These are phyloP conservation scores for Platorchestia sp. DNA, from an alignment of 1,140 invertebrate genomes.

Conservation along the genomic window DNA sequence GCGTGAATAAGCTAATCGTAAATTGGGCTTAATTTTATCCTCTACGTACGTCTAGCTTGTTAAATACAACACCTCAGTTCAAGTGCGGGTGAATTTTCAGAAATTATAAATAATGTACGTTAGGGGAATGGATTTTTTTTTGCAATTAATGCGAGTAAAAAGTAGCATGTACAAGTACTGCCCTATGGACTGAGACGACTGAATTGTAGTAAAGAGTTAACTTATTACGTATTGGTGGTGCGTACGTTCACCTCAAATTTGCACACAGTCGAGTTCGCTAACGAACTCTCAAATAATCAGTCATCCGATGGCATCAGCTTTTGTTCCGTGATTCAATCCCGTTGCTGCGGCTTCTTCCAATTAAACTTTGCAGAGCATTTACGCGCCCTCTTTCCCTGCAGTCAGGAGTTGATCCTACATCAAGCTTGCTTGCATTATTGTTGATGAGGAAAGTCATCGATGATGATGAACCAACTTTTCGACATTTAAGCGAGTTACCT, in stretches of 20 bases:
- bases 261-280: neutral
- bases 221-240: neutral
- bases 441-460: neutral
- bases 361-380: neutral
- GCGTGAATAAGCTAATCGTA: too few species aligned
- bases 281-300: neutral
- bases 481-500: neutral
- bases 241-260: neutral
- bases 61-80: neutral
- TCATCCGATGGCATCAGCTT: neutral
- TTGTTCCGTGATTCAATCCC: neutral
- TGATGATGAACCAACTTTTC: neutral
- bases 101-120: neutral
- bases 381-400: neutral
- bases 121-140: neutral
- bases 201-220: neutral
- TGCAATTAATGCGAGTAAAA: neutral
- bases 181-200: neutral
- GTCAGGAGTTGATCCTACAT: too few species aligned
- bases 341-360: constrained; percentile 12
- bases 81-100: neutral
- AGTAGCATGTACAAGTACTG: neutral
- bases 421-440: neutral
- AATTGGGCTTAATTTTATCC: too few species aligned
- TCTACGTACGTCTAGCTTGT: neutral